Conservation (phyloP, 2,113 vertebrate genomes). For the Limanda limanda region DNA sequence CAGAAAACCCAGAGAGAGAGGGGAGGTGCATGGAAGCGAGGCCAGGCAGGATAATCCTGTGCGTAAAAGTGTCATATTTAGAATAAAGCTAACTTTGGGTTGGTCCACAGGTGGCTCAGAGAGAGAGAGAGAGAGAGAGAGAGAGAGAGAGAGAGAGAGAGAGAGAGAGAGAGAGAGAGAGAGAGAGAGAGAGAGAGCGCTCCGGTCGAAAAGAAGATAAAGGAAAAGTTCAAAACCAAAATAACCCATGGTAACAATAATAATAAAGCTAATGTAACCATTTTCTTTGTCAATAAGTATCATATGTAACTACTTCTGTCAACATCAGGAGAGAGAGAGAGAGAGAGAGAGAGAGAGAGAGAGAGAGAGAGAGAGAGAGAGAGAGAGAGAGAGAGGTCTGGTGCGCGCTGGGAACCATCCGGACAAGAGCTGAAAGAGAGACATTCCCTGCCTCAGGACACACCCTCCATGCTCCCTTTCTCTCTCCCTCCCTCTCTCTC, state of each 20-base stretch:
- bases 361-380: background rate
- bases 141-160: no score
- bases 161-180: no score
- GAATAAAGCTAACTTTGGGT: constrained; percentile 6
- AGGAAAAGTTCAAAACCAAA: background rate
- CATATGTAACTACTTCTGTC: no score
- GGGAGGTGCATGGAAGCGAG: constrained; percentile 26
- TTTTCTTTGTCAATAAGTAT: no score
- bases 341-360: constrained; percentile 1
- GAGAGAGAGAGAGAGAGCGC: no score
- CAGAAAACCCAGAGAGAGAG: constrained; percentile 9
- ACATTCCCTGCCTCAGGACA: constrained; percentile 80
- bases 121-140: background rate
- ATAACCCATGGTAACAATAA: background rate
- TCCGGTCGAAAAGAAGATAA: background rate
- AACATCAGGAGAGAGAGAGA: no score
- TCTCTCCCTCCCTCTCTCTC: constrained; percentile 40
- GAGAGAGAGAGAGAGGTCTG: constrained; percentile 2
- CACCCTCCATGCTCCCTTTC: constrained; percentile 72
- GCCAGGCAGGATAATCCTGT: constrained; percentile 1
- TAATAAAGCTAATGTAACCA: background rate
- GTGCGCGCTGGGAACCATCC: constrained; percentile 58
- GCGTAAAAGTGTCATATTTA: constrained; percentile 24
- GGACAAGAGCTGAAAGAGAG: constrained; percentile 64
- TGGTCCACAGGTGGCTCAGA: constrained; percentile 21